phyloP scores from a whole-genome alignment of 1,140 invertebrate genomes.

The Drosophila bocqueti region DNA sequence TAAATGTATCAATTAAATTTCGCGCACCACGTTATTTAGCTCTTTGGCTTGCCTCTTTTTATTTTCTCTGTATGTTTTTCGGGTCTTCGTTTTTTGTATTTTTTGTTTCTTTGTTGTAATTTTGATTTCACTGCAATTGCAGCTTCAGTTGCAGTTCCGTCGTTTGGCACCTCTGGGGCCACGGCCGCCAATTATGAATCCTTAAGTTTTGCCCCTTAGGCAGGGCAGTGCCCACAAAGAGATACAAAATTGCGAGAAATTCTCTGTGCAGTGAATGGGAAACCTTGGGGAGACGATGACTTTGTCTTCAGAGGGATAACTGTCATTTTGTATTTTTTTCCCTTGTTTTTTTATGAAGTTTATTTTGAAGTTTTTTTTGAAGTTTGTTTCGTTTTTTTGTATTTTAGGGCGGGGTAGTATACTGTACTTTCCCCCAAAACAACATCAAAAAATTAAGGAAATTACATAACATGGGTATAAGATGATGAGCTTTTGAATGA shows the following conservation, averaged over 20 bases:
- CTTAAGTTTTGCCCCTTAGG: constrained; percentile 33
- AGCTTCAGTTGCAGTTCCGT: constrained; percentile 57
- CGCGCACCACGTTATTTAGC: constrained; percentile 75
- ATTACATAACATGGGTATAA: constrained; percentile 6
- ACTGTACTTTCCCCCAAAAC: constrained; percentile 18
- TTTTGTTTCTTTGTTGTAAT: constrained; percentile 19
- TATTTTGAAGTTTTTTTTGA: not conserved
- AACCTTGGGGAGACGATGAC: constrained; percentile 24
- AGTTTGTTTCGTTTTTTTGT: constrained; percentile 9
- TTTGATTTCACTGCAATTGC: constrained; percentile 74
- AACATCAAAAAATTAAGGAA: not conserved
- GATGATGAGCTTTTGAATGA: not conserved
- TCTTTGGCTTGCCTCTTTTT: constrained; percentile 22
- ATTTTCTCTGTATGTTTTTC: constrained; percentile 48
- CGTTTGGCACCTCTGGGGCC: constrained; percentile 68
- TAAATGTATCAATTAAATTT: constrained; percentile 84
- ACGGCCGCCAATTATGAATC: constrained; percentile 46
- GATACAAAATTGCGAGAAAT: constrained; percentile 42
- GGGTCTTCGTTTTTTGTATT: constrained; percentile 46
- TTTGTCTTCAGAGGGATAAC: constrained; percentile 34
- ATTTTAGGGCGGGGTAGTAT: not conserved
- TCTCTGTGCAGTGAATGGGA: constrained; percentile 13
- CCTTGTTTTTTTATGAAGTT: not conserved
- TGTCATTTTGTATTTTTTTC: constrained; percentile 22
- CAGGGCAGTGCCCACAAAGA: constrained; percentile 15